Evolutionary conservation across 2,888 invertebrate species (phyloP).

Genomic region (Chalcosyrphus nemorum): DNA sequence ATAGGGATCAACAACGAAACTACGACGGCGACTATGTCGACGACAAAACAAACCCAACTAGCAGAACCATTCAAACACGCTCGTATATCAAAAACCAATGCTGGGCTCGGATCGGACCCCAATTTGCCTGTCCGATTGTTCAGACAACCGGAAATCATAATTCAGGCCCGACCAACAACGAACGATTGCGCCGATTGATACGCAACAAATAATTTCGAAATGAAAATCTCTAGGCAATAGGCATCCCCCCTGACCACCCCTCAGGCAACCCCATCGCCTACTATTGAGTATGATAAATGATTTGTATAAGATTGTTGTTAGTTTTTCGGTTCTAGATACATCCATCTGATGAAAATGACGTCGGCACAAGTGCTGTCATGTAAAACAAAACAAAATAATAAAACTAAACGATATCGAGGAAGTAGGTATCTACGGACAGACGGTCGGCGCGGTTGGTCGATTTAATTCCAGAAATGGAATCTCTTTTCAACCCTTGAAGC

Average conservation of each 20-base stretch:
- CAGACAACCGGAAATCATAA: slow-evolving; percentile 54
- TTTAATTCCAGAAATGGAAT: slow-evolving; percentile 14
- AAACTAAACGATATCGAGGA: neutral
- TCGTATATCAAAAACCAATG: slow-evolving; percentile 28
- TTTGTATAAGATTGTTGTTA: neutral
- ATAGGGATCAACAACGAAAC: slow-evolving; percentile 1
- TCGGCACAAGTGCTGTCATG: slow-evolving; percentile 1
- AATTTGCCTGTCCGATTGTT: slow-evolving; percentile 41
- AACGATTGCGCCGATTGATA: slow-evolving; percentile 26
- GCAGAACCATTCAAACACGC: slow-evolving; percentile 11
- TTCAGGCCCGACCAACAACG: slow-evolving; percentile 4
- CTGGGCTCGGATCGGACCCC: slow-evolving; percentile 13
- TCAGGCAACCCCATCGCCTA: neutral
- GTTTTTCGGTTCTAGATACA: neutral
- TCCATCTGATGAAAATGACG: neutral
- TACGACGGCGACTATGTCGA: neutral
- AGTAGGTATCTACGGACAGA: neutral
- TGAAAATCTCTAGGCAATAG: neutral
- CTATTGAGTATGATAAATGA: slow-evolving; percentile 20
- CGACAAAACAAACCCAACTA: slow-evolving; percentile 23
- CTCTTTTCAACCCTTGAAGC: neutral
- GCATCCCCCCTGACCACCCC: neutral
- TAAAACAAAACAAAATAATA: slow-evolving; percentile 18
- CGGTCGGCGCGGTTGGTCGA: neutral
- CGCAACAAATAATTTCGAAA: slow-evolving; percentile 40